Evolutionary conservation across 2,888 invertebrate species (phyloP), one percentile per base, ranked within the genome.

Genomic region (Zhengitettix transpicula): DNA sequence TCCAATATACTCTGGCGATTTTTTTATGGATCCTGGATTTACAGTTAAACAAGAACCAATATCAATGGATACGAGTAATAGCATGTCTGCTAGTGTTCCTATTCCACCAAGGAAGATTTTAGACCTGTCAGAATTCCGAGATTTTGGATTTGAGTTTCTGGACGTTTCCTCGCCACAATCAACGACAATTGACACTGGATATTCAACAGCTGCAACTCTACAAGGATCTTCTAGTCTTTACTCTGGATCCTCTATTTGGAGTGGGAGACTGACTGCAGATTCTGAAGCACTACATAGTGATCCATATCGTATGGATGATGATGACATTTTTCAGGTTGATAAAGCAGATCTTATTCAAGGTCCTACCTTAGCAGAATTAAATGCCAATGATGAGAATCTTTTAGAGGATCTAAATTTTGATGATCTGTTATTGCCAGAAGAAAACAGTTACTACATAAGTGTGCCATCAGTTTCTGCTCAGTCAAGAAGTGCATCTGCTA

Each of bases 381-480:
- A 89, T 74, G 86, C 87, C 16, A 89, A 89, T 67, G 89, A 89
- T 65, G 90, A 91, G 65, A 85, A 84, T 44, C 78, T 91, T 53
- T 71, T 89, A 60, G 89, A 87, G 69, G 90, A 90, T 73, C 79
- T 92, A 65, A 91, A 87, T 73, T 89, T 92, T 72, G 91, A 91
- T 71, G 91, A 91, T 71, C 74, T 92, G 55, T 73, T 87, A 16
- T 71, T 88, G 65, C 87, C 88, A 1, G 85, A 85, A 67, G 87
- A 87, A 68, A 61, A 58, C 56, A 78, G 76, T 40, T 81, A 78
- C 67, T 77, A 76, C 66, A 64, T 65, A 40, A 64, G 64, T 75
- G n/a, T 17, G 10, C 40, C 44, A 28, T 52, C 58, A 10, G 41
- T 51, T 14, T 40, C 47, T 12, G n/a, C 56, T 14, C 57, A 62